Conservation (phyloP, 2,797 vertebrate species). For the Anomalospiza imberbis region DNA sequence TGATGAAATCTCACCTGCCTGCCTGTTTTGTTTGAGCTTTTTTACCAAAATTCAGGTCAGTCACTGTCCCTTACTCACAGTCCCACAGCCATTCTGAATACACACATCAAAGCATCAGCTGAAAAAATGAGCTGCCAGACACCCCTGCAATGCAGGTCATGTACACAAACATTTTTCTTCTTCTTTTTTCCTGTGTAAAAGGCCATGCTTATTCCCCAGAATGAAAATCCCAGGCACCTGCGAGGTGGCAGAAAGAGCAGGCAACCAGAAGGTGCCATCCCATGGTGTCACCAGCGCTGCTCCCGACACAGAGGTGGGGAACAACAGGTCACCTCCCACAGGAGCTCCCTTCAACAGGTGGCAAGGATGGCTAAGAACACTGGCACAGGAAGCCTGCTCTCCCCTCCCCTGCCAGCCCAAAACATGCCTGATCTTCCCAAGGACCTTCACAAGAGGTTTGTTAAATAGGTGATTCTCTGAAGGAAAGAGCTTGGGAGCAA, state of each 20-base stretch:
- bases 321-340: neutral
- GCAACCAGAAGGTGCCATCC: neutral
- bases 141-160: neutral
- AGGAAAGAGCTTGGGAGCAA: neutral
- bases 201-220: neutral
- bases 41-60: slow-evolving; percentile 12
- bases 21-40: neutral
- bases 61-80: neutral
- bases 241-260: fast-evolving
- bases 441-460: neutral
- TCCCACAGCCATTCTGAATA: neutral
- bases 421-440: neutral
- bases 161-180: neutral
- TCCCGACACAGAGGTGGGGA: fast-evolving
- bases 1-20: neutral
- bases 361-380: neutral
- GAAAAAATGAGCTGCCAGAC: neutral
- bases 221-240: neutral
- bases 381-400: neutral
- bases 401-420: neutral
- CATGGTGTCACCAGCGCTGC: fast-evolving
- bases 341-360: neutral
- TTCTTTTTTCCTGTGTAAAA: neutral
- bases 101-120: neutral
- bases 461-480: neutral